Evolutionary conservation across 2,797 vertebrate species (phyloP).

Genomic region (Pseudochirops corinnae): DNA sequence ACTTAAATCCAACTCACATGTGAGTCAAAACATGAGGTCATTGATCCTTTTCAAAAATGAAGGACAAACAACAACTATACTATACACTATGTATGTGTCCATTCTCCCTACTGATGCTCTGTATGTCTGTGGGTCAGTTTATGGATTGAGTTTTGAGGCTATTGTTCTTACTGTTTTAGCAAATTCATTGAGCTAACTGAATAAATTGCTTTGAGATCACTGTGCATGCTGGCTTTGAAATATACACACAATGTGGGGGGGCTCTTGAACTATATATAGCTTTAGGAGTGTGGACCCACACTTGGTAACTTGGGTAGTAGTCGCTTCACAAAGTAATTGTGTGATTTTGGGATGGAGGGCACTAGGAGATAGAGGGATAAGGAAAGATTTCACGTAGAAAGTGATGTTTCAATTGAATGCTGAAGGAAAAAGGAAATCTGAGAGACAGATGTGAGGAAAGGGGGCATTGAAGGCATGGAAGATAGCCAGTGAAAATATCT

Average conservation of each 20-base stretch:
- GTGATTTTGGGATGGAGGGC: not conserved
- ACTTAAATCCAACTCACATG: not conserved
- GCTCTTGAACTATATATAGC: not conserved
- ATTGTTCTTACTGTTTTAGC: not conserved
- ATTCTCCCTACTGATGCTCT: not conserved
- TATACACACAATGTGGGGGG: not conserved
- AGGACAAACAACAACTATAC: not conserved
- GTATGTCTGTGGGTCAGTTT: not conserved
- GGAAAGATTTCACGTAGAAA: not conserved
- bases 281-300: not conserved
- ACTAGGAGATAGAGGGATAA: not conserved
- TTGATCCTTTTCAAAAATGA: not conserved
- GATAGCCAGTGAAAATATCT: not conserved
- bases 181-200: not conserved
- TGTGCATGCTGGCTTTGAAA: not conserved
- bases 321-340: not conserved
- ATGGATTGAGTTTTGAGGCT: not conserved
- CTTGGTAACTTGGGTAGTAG: not conserved
- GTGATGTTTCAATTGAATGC: not conserved
- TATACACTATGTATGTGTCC: not conserved
- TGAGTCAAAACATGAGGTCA: not conserved
- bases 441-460: not conserved
- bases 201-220: not conserved
- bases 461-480: not conserved
- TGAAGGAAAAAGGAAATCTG: not conserved